Conservation (phyloP, 2,797 vertebrate species). For the Trachurus trachurus region DNA sequence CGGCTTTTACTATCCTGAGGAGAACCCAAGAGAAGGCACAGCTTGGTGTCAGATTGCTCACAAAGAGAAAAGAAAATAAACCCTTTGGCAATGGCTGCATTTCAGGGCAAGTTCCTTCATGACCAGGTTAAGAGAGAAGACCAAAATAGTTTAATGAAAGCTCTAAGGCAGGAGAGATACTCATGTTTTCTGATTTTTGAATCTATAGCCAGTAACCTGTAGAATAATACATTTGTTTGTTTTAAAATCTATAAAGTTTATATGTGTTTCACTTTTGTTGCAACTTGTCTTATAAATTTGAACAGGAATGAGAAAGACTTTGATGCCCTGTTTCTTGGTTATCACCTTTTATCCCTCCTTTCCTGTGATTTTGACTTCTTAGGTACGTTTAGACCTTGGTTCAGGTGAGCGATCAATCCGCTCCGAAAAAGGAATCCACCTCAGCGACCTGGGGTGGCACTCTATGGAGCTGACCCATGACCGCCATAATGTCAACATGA, state of each 20-base stretch:
- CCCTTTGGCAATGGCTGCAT: conserved; percentile 57
- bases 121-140: conserved; percentile 51
- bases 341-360: background rate
- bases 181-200: conserved; percentile 26
- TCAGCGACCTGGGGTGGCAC: conserved; percentile 92
- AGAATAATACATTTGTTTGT: background rate
- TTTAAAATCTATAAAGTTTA: background rate
- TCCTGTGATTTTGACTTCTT: conserved; percentile 5
- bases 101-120: conserved; percentile 78
- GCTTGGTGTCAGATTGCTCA: conserved; percentile 68
- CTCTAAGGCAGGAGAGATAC: background rate
- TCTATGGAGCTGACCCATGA: conserved; percentile 85
- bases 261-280: conserved; percentile 4
- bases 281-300: background rate
- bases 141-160: conserved; percentile 52
- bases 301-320: background rate
- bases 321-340: background rate
- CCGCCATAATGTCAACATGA: conserved; percentile 82
- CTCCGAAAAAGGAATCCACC: conserved; percentile 81
- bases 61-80: conserved; percentile 45
- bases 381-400: conserved; percentile 91
- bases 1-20: conserved; percentile 56
- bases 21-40: conserved; percentile 45
- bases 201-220: conserved; percentile 2
- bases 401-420: conserved; percentile 82